Conservation (phyloP, 2,888 invertebrate species). For the Pyrochroa serraticornis region DNA sequence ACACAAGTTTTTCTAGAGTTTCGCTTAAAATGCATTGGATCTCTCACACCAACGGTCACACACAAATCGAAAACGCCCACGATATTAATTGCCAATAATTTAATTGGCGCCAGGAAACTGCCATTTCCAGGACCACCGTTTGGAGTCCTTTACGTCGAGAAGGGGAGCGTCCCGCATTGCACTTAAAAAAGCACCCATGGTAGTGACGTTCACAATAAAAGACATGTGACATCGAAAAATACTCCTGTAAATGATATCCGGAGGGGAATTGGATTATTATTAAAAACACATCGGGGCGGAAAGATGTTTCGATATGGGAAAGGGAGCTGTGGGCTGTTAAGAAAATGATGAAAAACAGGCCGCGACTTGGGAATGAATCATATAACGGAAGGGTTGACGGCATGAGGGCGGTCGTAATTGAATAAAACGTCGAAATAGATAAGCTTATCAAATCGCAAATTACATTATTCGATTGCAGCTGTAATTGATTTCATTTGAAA, state of each 20-base stretch:
- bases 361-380: slow-evolving; percentile 38
- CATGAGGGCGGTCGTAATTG: slow-evolving; percentile 41
- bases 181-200: slow-evolving; percentile 30
- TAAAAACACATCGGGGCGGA: slow-evolving; percentile 48
- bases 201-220: slow-evolving; percentile 48
- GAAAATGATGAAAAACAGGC: slow-evolving; percentile 37
- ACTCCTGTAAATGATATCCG: slow-evolving; percentile 53
- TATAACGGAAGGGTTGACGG: slow-evolving; percentile 38
- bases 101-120: slow-evolving; percentile 9
- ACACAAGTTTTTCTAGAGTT: background rate
- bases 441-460: slow-evolving; percentile 33
- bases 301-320: slow-evolving; percentile 41
- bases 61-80: background rate
- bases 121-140: slow-evolving; percentile 9
- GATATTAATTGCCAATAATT: slow-evolving; percentile 5
- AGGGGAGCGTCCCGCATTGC: slow-evolving; percentile 8
- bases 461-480: slow-evolving; percentile 25
- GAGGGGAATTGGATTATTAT: slow-evolving; percentile 48
- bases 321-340: slow-evolving; percentile 28
- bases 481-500: slow-evolving; percentile 27
- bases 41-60: background rate
- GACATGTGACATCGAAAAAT: slow-evolving; percentile 55
- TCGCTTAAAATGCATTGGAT: slow-evolving; percentile 21
- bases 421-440: slow-evolving; percentile 38
- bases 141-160: slow-evolving; percentile 14